phyloP scores from a whole-genome alignment of 2,888 invertebrate genomes.

The Stegana nigrithorax region DNA sequence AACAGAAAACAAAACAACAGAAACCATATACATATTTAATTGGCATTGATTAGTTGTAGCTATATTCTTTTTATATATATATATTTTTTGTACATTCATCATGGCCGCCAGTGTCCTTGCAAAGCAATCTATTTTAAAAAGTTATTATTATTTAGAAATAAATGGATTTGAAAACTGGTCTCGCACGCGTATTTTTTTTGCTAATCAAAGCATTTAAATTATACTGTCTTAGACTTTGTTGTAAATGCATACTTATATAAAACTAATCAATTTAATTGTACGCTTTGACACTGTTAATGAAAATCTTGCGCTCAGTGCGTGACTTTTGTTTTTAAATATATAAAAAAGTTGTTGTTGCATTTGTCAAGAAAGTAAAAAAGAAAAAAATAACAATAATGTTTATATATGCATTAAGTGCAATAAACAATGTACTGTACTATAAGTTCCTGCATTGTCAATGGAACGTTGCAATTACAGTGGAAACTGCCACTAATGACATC shows the following conservation, averaged over 20 bases:
- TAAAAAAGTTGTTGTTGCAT: neutral
- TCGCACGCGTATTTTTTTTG: too few relatives aligned
- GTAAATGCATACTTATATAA: neutral
- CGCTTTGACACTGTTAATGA: neutral
- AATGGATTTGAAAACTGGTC: too few relatives aligned
- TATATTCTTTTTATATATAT: slow-evolving; percentile 27
- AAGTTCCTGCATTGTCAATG: slow-evolving; percentile 4
- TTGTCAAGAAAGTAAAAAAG: too few relatives aligned
- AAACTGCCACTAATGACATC: neutral
- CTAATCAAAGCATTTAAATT: too few relatives aligned
- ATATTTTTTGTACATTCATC: slow-evolving; percentile 20
- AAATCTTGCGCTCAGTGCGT: neutral
- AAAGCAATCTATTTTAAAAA: too few relatives aligned
- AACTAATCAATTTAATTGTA: neutral
- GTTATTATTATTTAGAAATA: too few relatives aligned
- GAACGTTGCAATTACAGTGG: neutral
- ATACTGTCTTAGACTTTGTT: too few relatives aligned
- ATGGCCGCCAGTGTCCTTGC: slow-evolving; percentile 53
- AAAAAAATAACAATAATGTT: too few relatives aligned
- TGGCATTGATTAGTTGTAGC: slow-evolving; percentile 31
- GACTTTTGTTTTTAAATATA: neutral
- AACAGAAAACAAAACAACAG: too few relatives aligned
- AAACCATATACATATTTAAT: too few relatives aligned
- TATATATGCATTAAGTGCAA: neutral
- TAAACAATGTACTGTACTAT: slow-evolving; percentile 3